Base-by-base conservation (phyloP, 2,888 invertebrate genomes). In the Aphrophora alni region DNA sequence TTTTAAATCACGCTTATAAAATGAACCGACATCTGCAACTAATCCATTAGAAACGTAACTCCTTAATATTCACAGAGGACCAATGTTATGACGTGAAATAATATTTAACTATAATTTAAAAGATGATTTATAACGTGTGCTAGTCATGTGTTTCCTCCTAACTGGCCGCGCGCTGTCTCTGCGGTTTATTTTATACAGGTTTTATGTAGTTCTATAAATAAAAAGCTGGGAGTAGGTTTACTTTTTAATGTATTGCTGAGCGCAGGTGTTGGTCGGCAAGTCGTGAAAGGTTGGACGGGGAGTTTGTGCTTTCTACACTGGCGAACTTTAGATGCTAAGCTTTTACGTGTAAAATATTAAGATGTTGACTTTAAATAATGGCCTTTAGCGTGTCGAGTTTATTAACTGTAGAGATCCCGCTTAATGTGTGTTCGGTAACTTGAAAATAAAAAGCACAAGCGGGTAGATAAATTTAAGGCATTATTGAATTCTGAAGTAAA, bases 151-250 rank as follows among this genome's bases (percentile, higher is more conserved):
- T 33, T 59, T 59, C 59, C 59, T 59, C 21, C 21, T n/a, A 21
- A n/a, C 59, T 21, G 21, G 59, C 59, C n/a, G n/a, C n/a, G n/a
- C 59, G 59, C 21, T 21, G 21, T 21, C 21, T 33, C 33, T 33
- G 59, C 59, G 59, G 59, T 59, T 59, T 21, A 59, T 21, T 21
- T 59, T 12, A 21, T 59, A 59, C 59, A 12, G 59, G 59, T 59
- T 59, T 59, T 59, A 59, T 59, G 59, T 59, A 59, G 59, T 59
- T 59, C 59, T 59, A 59, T 59, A 59, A 59, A 59, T 59, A 59
- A 59, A 59, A 59, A 59, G 59, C 21, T 14, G 21, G 21, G 59
- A 59, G 21, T 59, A 59, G 59, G 59, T 59, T 59, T 59, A 59
- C n/a, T n/a, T 59, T 59, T 59, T 59, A 59, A 59, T 59, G 59